Evolutionary conservation across 2,113 vertebrate genomes (phyloP).

Genomic region (Channa maculata): DNA sequence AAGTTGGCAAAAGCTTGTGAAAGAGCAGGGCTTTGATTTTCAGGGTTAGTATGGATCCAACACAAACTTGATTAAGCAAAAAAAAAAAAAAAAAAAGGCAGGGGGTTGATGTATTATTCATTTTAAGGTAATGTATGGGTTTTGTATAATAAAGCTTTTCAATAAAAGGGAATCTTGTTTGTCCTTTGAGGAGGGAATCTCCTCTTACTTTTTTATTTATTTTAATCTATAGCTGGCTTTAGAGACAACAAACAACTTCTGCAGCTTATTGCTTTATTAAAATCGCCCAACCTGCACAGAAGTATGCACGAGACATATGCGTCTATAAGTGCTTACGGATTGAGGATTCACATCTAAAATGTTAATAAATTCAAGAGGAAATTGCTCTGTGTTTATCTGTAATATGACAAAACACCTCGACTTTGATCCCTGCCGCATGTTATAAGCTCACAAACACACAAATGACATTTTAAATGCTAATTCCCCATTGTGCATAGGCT

Average conservation of each 20-base stretch:
- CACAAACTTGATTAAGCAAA: slow-evolving; percentile 47
- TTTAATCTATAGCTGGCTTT: slow-evolving; percentile 63
- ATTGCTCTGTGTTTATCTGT: slow-evolving; percentile 76
- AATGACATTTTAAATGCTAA: slow-evolving; percentile 77
- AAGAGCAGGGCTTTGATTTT: slow-evolving; percentile 66
- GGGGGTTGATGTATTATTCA: slow-evolving; percentile 60
- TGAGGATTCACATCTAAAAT: slow-evolving; percentile 59
- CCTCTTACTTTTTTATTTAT: slow-evolving; percentile 5
- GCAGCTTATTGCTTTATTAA: slow-evolving; percentile 65
- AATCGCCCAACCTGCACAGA: slow-evolving; percentile 32
- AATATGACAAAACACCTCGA: slow-evolving; percentile 68
- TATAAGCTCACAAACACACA: slow-evolving; percentile 64
- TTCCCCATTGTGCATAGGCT: slow-evolving; percentile 60
- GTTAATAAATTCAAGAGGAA: slow-evolving; percentile 77
- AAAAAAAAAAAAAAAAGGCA: background rate
- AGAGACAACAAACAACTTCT: slow-evolving; percentile 50
- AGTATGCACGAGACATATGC: background rate
- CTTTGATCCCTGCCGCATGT: slow-evolving; percentile 62
- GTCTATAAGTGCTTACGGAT: background rate
- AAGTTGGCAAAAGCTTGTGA: slow-evolving; percentile 68
- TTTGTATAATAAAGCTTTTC: slow-evolving; percentile 32
- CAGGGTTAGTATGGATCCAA: slow-evolving; percentile 47
- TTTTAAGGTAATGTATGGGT: slow-evolving; percentile 56
- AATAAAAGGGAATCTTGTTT: slow-evolving; percentile 58
- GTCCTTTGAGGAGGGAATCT: slow-evolving; percentile 40